Conservation (phyloP, 1,140 invertebrate genomes). For the Radopholus similis region DNA sequence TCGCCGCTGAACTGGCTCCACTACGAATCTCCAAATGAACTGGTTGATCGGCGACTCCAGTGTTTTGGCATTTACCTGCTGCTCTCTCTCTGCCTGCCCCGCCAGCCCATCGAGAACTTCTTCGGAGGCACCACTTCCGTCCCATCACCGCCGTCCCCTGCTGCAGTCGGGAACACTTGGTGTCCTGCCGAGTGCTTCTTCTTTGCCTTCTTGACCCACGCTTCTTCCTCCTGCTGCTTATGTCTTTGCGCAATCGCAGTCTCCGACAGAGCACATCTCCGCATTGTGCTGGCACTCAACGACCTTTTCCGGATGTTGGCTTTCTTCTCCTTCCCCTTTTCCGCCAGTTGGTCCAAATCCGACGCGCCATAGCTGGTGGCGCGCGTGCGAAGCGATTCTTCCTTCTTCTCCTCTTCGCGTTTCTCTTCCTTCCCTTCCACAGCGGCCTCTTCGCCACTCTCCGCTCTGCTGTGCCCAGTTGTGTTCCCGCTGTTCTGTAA, state of each 20-base stretch:
- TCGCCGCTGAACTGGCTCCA: constrained; percentile 19
- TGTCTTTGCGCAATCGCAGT: neutral
- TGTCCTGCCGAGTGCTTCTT: too few relatives aligned
- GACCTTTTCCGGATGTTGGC: neutral
- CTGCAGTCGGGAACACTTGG: too few relatives aligned
- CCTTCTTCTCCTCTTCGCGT: neutral
- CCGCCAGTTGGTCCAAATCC: too few relatives aligned
- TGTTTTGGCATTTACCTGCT: neutral
- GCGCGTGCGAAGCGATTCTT: too few relatives aligned
- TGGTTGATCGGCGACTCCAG: neutral
- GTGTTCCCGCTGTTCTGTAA: neutral
- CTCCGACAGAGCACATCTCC: too few relatives aligned
- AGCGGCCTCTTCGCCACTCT: neutral
- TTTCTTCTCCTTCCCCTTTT: too few relatives aligned
- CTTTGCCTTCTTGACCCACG: too few relatives aligned
- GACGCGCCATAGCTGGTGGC: too few relatives aligned
- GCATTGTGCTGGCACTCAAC: neutral
- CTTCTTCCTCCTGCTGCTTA: too few relatives aligned
- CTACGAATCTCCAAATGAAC: constrained; percentile 19
- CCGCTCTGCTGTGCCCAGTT: neutral
- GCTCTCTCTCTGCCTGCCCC: neutral
- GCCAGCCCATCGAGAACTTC: too few relatives aligned
- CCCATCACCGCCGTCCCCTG: too few relatives aligned
- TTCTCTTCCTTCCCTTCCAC: neutral
- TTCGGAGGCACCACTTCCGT: neutral